Conservation (phyloP, 2,888 invertebrate genomes). For the Amitus sp. region DNA sequence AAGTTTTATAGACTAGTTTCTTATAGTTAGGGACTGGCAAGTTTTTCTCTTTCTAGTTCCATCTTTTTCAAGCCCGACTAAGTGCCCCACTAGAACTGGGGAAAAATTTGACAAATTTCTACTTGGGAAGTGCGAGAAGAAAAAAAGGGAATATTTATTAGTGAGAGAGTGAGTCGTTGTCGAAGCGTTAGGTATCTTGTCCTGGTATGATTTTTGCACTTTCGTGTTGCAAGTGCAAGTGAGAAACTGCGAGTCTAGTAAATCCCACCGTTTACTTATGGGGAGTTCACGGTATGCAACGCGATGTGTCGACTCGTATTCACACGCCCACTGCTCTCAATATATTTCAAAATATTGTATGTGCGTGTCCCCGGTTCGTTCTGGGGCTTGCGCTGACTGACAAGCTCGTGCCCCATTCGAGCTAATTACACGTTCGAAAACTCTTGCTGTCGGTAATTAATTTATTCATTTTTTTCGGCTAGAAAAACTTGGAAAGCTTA, state of each 20-base stretch:
- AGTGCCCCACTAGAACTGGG: no score
- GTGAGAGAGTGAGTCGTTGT: slow-evolving; percentile 3
- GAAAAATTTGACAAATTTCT: no score
- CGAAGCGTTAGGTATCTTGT: slow-evolving; percentile 6
- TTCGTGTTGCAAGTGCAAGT: slow-evolving; percentile 16
- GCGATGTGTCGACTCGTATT: slow-evolving; percentile 12
- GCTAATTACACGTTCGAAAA: no score
- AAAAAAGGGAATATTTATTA: slow-evolving; percentile 5
- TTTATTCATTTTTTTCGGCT: no score
- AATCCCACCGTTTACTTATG: slow-evolving; percentile 24
- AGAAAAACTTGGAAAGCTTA: no score
- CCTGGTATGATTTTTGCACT: slow-evolving; percentile 14
- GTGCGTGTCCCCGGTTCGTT: slow-evolving; percentile 8
- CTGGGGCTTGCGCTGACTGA: not conserved
- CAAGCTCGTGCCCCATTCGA: no score
- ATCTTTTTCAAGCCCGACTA: no score
- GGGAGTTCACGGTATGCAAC: not conserved
- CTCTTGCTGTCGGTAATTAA: no score
- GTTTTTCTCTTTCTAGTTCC: no score
- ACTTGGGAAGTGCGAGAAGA: no score
- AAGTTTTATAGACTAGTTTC: no score
- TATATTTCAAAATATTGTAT: slow-evolving; percentile 23
- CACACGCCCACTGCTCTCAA: slow-evolving; percentile 20
- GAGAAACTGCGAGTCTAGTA: slow-evolving; percentile 21
- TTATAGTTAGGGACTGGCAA: no score